Evolutionary conservation across 2,113 vertebrate species (phyloP), one percentile per base, ranked within the genome.

Genomic region (Psittacara wagleri): DNA sequence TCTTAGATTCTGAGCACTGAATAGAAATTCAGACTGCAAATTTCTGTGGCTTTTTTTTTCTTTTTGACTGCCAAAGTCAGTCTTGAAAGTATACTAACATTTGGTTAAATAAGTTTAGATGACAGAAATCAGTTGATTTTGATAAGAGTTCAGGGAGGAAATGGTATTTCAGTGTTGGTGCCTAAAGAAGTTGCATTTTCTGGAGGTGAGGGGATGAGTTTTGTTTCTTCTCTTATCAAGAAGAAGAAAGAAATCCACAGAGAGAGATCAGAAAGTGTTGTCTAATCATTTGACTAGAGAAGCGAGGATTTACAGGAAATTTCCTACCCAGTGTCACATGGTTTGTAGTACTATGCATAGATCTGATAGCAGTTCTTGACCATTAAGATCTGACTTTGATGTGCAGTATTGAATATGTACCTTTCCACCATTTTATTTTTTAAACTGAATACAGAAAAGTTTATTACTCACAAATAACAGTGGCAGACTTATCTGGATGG

Each of bases 131-230:
- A 31, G 25, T 82, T 70, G 25, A 31, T 91, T 67, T 88, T 74
- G 2, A 18, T 31, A 74, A 49, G 61, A 78, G 43, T 67, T 81
- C 9, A 16, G 69, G 24, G 20, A 62, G 12, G 8, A 86, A 68
- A 13, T 75, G n/a, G 5, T 49, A n/a, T 59, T 87, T 91, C 41
- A 41, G 5, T 10, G 10, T 29, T 75, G 55, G 49, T 86, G 22
- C 8, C 29, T 80, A 41, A 35, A 69, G 49, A 52, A 13, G 3
- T 23, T 67, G 31, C 25, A 8, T 89, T 75, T 90, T 62, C 54
- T 66, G 41, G 6, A 20, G 23, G 2, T 6, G 6, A 25, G 16
- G 4, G 6, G 1, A 4, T 76, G 9, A 7, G 5, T 23, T 86
- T 88, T 91, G 9, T 2, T 88, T 91, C 81, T 77, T 7, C 10